A percentile compares a stretch with the other conserved stretches of the same genome.
phyloP scores from a whole-genome alignment of 2,797 vertebrate genomes.

The Premnoplex brunnescens region DNA sequence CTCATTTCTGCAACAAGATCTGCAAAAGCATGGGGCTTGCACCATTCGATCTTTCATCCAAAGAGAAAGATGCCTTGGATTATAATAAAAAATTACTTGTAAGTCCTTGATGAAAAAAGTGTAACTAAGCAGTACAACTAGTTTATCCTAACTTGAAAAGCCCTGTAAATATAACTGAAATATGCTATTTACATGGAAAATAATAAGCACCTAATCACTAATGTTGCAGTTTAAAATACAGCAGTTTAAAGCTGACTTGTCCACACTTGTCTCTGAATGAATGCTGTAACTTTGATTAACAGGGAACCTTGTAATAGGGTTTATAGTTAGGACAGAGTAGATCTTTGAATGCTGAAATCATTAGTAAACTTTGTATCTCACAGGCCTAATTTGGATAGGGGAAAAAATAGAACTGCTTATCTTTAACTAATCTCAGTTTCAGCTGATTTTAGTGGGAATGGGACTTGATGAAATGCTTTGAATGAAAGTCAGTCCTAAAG shows the following conservation, averaged over 20 bases:
- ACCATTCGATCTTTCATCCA: constrained; percentile 88
- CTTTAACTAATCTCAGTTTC: background rate
- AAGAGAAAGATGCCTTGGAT: constrained; percentile 85
- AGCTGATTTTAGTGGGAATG: background rate
- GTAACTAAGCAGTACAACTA: background rate
- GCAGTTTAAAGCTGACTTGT: background rate
- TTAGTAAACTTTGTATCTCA: background rate
- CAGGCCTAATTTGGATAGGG: background rate
- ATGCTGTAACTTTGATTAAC: background rate
- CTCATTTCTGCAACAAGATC: constrained; percentile 95
- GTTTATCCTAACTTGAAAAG: background rate
- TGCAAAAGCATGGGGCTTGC: constrained; percentile 93
- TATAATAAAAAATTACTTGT: constrained; percentile 90
- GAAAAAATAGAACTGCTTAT: background rate
- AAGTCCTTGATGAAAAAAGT: constrained; percentile 43
- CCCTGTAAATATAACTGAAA: background rate
- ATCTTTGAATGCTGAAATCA: background rate
- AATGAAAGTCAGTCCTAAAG: background rate
- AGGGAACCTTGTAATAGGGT: background rate
- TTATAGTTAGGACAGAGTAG: background rate
- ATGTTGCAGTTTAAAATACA: background rate
- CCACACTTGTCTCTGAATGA: background rate
- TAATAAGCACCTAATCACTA: background rate
- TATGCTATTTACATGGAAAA: background rate
- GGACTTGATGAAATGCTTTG: background rate